phyloP scores from a whole-genome alignment of 2,113 vertebrate species.

The Myanophis thanlyinensis region DNA sequence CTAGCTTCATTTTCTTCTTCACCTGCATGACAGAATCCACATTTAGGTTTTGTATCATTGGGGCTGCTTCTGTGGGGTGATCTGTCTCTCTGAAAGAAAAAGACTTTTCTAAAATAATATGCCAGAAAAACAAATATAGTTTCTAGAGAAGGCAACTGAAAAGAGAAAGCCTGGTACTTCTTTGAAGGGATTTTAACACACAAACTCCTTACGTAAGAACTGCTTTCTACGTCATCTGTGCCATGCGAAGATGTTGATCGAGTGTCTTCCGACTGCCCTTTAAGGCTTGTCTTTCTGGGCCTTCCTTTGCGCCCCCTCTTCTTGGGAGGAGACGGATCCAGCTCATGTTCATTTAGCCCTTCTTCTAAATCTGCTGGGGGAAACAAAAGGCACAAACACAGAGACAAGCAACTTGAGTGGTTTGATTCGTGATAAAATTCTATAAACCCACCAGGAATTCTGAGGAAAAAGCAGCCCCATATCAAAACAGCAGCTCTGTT shows the following conservation, averaged over 20 bases:
- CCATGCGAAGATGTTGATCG: slow-evolving; percentile 95
- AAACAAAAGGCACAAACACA: slow-evolving; percentile 53
- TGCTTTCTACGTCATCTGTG: slow-evolving; percentile 91
- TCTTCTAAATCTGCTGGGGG: slow-evolving; percentile 83
- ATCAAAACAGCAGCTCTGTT: not conserved
- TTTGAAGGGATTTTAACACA: slow-evolving; percentile 52
- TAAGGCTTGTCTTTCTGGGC: slow-evolving; percentile 81
- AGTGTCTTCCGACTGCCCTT: slow-evolving; percentile 88
- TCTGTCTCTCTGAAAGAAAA: slow-evolving; percentile 86
- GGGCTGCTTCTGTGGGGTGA: slow-evolving; percentile 93
- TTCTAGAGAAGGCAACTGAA: slow-evolving; percentile 48
- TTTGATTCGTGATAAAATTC: not conserved
- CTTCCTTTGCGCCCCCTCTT: slow-evolving; percentile 89
- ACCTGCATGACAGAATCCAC: slow-evolving; percentile 97
- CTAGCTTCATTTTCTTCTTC: slow-evolving; percentile 96
- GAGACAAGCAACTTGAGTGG: slow-evolving; percentile 18
- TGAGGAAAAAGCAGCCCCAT: not conserved
- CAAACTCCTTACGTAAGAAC: slow-evolving; percentile 87
- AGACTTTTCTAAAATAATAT: slow-evolving; percentile 64
- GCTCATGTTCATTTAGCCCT: slow-evolving; percentile 86
- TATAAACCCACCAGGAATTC: not conserved
- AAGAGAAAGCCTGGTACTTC: slow-evolving; percentile 42
- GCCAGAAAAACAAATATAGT: slow-evolving; percentile 56
- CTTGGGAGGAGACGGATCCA: slow-evolving; percentile 87
- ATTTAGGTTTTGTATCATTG: slow-evolving; percentile 91